Evolutionary conservation across 1,140 invertebrate species (phyloP).

Genomic region (Drosophila quadrilineata): DNA sequence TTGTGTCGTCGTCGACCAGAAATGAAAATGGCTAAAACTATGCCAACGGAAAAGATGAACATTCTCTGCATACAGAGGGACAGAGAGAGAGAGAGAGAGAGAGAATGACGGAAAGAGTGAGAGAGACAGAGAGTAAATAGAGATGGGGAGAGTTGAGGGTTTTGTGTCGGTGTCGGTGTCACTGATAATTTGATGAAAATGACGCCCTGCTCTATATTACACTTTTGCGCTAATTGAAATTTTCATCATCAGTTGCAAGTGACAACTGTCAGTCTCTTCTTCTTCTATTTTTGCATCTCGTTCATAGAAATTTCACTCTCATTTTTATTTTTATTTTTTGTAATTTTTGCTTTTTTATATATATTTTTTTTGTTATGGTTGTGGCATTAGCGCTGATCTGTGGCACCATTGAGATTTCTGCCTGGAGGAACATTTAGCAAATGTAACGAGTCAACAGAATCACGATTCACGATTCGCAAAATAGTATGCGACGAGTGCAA

Average conservation of each 20-base stretch:
- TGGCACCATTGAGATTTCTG: no score
- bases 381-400: no score
- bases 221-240: constrained; percentile 72
- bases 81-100: neutral
- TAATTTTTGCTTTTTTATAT: constrained; percentile 12
- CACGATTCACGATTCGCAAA: no score
- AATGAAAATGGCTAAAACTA: constrained; percentile 71
- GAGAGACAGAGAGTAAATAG: neutral
- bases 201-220: constrained; percentile 71
- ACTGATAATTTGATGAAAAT: constrained; percentile 77
- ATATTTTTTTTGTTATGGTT: no score
- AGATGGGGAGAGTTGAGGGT: neutral
- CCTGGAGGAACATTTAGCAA: no score
- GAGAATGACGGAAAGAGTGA: neutral
- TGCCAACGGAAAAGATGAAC: constrained; percentile 72
- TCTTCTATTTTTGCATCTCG: neutral
- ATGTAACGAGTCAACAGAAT: no score
- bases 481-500: no score
- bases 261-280: neutral
- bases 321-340: neutral
- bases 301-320: neutral
- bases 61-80: neutral
- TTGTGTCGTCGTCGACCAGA: constrained; percentile 64
- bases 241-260: constrained; percentile 56
- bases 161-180: constrained; percentile 50